Percentiles rank a stretch among this genome's conserved stretches.
Conservation (phyloP, 1,140 invertebrate species). For the Drosophila ambigua region DNA sequence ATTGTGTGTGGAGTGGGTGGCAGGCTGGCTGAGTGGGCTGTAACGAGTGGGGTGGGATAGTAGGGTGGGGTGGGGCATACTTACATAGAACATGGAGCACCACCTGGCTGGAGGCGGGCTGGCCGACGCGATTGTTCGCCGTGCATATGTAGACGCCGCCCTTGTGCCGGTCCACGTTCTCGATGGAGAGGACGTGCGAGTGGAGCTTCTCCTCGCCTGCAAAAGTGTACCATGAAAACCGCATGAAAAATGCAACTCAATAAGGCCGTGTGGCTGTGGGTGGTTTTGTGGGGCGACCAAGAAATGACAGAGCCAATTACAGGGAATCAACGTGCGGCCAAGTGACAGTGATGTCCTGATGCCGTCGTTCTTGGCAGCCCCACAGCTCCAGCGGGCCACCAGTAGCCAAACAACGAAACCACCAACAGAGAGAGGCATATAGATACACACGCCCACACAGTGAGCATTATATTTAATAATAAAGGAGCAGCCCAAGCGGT, state of each 20-base stretch:
- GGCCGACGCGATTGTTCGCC: slow-evolving; percentile 87
- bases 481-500: slow-evolving; percentile 41
- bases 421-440: slow-evolving; percentile 5
- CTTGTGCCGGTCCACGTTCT: slow-evolving; percentile 86
- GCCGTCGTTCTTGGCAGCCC: slow-evolving; percentile 7
- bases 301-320: slow-evolving; percentile 77
- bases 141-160: slow-evolving; percentile 87
- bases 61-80: slow-evolving; percentile 64
- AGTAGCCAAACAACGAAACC: slow-evolving; percentile 20
- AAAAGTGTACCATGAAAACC: slow-evolving; percentile 33
- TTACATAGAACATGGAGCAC: slow-evolving; percentile 87
- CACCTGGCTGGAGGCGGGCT: slow-evolving; percentile 86
- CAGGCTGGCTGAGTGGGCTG: slow-evolving; percentile 3
- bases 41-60: background rate
- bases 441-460: slow-evolving; percentile 21
- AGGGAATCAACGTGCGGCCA: slow-evolving; percentile 49
- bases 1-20: slow-evolving; percentile 28
- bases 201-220: slow-evolving; percentile 85
- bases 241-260: slow-evolving; percentile 70
- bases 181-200: slow-evolving; percentile 84
- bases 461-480: slow-evolving; percentile 74
- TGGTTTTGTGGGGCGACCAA: slow-evolving; percentile 1
- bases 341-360: slow-evolving; percentile 37
- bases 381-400: slow-evolving; percentile 1
- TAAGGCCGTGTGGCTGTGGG: slow-evolving; percentile 35